Evolutionary conservation across 2,113 vertebrate species (phyloP), one percentile per base, ranked within the genome.

Genomic region (Euleptes europaea): DNA sequence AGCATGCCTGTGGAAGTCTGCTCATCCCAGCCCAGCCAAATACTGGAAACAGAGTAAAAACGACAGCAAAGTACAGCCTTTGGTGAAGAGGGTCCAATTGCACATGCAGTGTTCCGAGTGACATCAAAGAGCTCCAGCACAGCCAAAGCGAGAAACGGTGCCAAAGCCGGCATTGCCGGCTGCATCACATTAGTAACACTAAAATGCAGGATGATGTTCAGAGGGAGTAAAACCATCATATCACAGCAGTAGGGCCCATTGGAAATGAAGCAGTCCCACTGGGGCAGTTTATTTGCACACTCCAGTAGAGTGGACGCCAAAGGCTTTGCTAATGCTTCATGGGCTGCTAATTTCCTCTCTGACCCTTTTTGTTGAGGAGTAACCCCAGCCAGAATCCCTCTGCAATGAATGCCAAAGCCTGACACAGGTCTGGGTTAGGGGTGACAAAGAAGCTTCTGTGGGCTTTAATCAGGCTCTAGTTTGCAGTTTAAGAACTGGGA

Each of bases 291-390:
- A 97, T 97, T 96, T 98, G 96, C 96, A 97, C 96, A 94, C 95
- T 96, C 91, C 91, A 94, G 94, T 82, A 91, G 96, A 92, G 95
- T 93, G 95, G 96, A 97, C 93, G 96, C 95, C 94, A 94, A 96
- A 95, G 94, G 94, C 95, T 94, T 96, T 96, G 96, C 96, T 96
- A 95, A 97, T 91, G 91, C 97, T 97, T 98, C 97, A 98, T 95
- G 97, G 97, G 96, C 97, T 95, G 96, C 97, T 98, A 98, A 97
- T 98, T 98, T 97, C 92, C 96, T 92, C 96, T 15, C 51, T 95
- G 96, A 94, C 97, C 96, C 84, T 77, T 94, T 94, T 97, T 97
- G 96, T 97, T 93, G 28, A 51, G 8, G 85, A 76, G 87, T 97
- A 97, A 97, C 97, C 97, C 96, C 94, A 79, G 95, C 94, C 91